Evolutionary conservation across 35 echinoderm and acorn worm genomes (phyloP).

Genomic region (Eucidaris tribuloides): DNA sequence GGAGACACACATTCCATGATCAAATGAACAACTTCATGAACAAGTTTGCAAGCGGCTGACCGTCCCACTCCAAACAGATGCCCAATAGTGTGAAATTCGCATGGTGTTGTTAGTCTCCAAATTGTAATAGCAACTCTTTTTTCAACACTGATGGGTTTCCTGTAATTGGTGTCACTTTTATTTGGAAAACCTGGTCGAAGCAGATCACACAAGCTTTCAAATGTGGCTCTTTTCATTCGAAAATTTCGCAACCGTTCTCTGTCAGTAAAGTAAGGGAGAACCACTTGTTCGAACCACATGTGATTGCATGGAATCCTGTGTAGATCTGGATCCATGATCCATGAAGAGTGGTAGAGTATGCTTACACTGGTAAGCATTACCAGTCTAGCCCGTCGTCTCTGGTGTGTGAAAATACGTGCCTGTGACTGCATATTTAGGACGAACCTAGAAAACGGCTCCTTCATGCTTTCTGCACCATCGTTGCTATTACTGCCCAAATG

Average conservation of each 20-base stretch:
- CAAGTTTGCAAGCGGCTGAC: slow-evolving; percentile 12
- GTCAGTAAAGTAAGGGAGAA: background rate
- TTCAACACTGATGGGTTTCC: background rate
- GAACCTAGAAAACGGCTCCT: too few relatives aligned
- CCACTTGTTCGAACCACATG: background rate
- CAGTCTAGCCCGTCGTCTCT: background rate
- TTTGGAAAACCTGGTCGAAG: background rate
- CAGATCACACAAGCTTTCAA: background rate
- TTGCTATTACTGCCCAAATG: too few relatives aligned
- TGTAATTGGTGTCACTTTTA: background rate
- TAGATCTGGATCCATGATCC: background rate
- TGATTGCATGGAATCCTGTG: background rate
- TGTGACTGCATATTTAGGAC: too few relatives aligned
- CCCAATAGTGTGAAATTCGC: background rate
- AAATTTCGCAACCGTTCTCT: background rate
- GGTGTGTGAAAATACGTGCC: too few relatives aligned
- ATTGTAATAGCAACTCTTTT: background rate
- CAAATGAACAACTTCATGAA: background rate
- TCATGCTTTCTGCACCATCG: too few relatives aligned
- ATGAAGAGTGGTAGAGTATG: background rate
- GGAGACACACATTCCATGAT: background rate
- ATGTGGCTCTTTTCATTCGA: background rate
- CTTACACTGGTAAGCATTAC: background rate
- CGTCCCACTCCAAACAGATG: slow-evolving; percentile 18
- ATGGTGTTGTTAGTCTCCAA: background rate